Evolutionary conservation across 2,888 invertebrate species (phyloP).

Genomic region (Drosophila greeni): DNA sequence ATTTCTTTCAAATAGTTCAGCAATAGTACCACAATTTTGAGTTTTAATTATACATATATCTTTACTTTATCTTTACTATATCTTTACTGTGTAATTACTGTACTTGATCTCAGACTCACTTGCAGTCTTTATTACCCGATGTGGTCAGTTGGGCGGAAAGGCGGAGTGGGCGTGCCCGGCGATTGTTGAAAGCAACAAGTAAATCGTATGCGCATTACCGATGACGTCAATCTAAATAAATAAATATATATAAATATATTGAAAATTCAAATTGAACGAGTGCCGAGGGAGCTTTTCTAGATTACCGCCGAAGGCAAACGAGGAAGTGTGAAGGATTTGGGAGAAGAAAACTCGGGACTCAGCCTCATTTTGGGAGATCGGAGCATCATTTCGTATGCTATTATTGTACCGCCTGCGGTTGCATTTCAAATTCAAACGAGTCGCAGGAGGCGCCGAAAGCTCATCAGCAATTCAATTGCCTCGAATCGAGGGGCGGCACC

Average conservation of each 20-base stretch:
- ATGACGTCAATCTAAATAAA: conserved; percentile 61
- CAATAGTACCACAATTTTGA: too few species aligned
- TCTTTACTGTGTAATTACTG: conserved; percentile 5
- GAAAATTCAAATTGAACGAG: conserved; percentile 67
- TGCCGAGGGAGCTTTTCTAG: conserved; percentile 56
- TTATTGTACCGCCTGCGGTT: conserved; percentile 66
- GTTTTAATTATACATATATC: too few species aligned
- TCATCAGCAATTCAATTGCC: conserved; percentile 73
- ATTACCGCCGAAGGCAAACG: conserved; percentile 17
- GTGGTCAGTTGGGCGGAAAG: conserved; percentile 48
- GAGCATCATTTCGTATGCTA: conserved; percentile 59
- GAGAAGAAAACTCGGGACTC: conserved; percentile 1
- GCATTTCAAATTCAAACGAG: conserved; percentile 69
- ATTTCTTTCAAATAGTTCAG: too few species aligned
- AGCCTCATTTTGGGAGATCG: conserved; percentile 48
- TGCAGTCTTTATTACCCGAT: conserved; percentile 52
- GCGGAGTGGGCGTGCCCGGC: conserved; percentile 53
- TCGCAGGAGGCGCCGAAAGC: conserved; percentile 62
- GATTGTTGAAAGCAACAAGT: conserved; percentile 63
- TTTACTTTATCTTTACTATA: too few species aligned
- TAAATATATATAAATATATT: conserved; percentile 37
- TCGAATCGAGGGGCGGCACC: conserved; percentile 3
- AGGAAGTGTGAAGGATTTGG: conserved; percentile 28
- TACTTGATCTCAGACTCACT: conserved; percentile 7
- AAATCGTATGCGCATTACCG: conserved; percentile 69